phyloP scores from a whole-genome alignment of 1,140 invertebrate genomes.

The Drosophila nigromelanica region DNA sequence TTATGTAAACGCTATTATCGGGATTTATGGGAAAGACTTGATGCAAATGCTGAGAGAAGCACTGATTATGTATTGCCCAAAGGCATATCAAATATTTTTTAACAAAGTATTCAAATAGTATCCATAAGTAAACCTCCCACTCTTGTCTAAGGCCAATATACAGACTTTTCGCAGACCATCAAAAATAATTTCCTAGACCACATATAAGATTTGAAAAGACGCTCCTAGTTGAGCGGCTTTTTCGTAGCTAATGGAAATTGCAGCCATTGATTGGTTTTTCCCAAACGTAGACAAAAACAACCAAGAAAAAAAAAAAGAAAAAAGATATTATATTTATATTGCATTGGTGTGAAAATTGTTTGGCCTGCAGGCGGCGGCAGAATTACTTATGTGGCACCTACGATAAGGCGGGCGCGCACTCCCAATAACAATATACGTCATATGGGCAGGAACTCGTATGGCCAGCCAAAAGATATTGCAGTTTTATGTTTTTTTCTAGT shows the following conservation, averaged over 20 bases:
- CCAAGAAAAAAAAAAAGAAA: background rate
- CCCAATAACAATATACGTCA: constrained; percentile 57
- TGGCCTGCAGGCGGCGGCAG: constrained; percentile 36
- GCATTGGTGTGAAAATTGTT: constrained; percentile 73
- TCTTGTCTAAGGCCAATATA: background rate
- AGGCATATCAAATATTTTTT: background rate
- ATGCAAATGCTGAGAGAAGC: background rate
- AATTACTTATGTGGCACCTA: constrained; percentile 70
- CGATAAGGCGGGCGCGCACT: constrained; percentile 34
- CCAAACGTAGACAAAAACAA: background rate
- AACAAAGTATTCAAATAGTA: background rate
- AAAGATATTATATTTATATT: constrained; percentile 25
- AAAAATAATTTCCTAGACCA: constrained; percentile 9
- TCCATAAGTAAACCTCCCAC: background rate
- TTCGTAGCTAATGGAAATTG: constrained; percentile 9
- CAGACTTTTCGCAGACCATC: background rate
- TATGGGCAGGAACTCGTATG: constrained; percentile 25
- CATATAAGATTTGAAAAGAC: constrained; percentile 7
- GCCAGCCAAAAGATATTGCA: constrained; percentile 20
- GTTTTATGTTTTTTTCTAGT: constrained; percentile 59
- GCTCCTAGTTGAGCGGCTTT: constrained; percentile 2
- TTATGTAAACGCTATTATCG: background rate
- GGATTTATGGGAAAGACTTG: background rate
- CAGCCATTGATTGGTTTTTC: constrained; percentile 31
- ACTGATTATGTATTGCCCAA: background rate